Conservation (phyloP, 2,113 vertebrate species). For the Macquaria ambigua region DNA sequence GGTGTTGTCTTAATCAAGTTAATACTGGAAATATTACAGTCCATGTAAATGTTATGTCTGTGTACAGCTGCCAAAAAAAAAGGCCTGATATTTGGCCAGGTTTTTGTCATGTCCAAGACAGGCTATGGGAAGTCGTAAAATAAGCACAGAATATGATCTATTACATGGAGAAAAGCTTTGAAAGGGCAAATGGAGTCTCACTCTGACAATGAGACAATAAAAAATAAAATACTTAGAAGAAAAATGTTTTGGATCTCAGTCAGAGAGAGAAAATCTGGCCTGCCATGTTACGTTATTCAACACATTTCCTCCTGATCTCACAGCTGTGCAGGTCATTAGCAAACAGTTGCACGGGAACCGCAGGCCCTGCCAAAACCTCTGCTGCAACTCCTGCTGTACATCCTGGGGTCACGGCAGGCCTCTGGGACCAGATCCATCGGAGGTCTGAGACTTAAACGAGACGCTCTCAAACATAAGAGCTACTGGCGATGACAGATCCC, state of each 20-base stretch:
- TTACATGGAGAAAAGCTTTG: constrained; percentile 45
- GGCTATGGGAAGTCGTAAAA: constrained; percentile 65
- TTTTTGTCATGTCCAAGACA: constrained; percentile 51
- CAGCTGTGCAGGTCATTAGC: constrained; percentile 87
- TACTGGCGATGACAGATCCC: constrained; percentile 49
- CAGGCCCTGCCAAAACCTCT: constrained; percentile 61
- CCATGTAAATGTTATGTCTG: constrained; percentile 72
- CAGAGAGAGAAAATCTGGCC: constrained; percentile 55
- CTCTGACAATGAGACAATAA: constrained; percentile 59
- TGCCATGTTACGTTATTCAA: constrained; percentile 74
- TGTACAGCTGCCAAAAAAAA: constrained; percentile 54
- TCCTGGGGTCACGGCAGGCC: constrained; percentile 71
- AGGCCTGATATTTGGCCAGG: constrained; percentile 40
- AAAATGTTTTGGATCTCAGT: constrained; percentile 51
- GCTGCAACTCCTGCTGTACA: constrained; percentile 74
- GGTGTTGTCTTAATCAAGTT: constrained; percentile 70
- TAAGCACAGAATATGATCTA: constrained; percentile 63
- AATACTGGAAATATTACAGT: constrained; percentile 65
- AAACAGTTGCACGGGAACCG: constrained; percentile 80
- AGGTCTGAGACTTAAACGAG: constrained; percentile 36
- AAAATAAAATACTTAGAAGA: constrained; percentile 60
- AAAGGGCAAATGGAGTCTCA: constrained; percentile 46
- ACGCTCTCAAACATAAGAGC: constrained; percentile 21
- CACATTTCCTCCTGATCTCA: constrained; percentile 73
- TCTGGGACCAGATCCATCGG: constrained; percentile 14